Conservation (phyloP, 2,888 invertebrate species). For the Mimas tiliae region DNA sequence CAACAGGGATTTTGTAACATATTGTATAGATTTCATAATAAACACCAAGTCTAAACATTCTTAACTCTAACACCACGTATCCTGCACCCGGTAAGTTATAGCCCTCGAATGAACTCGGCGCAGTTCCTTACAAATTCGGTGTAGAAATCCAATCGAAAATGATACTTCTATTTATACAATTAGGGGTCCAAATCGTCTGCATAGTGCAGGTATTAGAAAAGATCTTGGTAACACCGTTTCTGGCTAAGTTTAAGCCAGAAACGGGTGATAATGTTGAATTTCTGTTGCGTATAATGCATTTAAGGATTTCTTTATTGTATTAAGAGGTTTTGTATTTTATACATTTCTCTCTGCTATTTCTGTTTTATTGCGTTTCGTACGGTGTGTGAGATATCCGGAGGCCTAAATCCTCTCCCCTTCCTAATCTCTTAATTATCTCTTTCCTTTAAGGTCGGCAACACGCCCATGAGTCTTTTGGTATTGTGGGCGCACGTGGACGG, state of each 20-base stretch:
- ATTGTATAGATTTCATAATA: not conserved
- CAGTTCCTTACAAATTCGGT: conserved; percentile 5
- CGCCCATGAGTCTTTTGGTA: too few relatives aligned
- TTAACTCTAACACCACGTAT: conserved; percentile 33
- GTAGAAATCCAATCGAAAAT: not conserved
- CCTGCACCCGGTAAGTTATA: conserved; percentile 43
- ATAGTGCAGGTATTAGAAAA: not conserved
- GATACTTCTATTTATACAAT: not conserved
- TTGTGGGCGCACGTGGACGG: too few relatives aligned
- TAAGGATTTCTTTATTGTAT: conserved; percentile 29
- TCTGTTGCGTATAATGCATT: conserved; percentile 46
- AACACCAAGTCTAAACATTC: conserved; percentile 2
- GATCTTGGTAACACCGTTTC: conserved; percentile 32
- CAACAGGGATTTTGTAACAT: too few relatives aligned
- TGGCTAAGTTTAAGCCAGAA: conserved; percentile 44
- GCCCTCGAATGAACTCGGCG: conserved; percentile 36
- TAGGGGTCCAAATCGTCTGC: conserved; percentile 8
- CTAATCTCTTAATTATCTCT: too few relatives aligned
- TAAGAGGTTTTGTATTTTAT: not conserved
- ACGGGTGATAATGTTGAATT: conserved; percentile 45
- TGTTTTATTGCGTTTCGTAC: too few relatives aligned
- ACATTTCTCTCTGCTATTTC: too few relatives aligned
- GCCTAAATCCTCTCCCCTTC: too few relatives aligned
- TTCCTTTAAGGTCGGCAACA: too few relatives aligned
- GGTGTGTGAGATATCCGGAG: too few relatives aligned